Percentiles rank a stretch among this genome's conserved stretches.
Evolutionary conservation across 1,140 invertebrate species (phyloP).

Genomic region (Drosophila nikananu): DNA sequence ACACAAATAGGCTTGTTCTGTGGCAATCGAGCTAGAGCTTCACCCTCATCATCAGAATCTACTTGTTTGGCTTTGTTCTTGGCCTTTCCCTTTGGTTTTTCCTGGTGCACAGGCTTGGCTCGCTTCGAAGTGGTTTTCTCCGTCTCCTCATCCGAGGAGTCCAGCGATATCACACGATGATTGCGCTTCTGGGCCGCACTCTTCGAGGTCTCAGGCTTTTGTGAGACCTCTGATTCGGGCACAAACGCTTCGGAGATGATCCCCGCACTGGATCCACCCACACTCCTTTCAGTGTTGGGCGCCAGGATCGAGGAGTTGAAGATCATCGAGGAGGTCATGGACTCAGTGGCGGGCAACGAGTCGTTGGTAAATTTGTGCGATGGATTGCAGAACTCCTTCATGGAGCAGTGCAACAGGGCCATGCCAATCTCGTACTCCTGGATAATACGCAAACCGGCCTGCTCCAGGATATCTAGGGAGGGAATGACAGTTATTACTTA

Average conservation of each 20-base stretch:
- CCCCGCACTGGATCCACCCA: conserved; percentile 2
- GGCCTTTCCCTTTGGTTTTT: conserved; percentile 1
- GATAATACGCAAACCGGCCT: conserved; percentile 86
- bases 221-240: conserved; percentile 37
- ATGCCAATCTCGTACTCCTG: conserved; percentile 89
- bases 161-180: conserved; percentile 27
- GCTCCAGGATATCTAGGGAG: conserved; percentile 85
- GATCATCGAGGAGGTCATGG: conserved; percentile 43
- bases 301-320: conserved; percentile 58
- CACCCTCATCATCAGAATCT: conserved; percentile 43
- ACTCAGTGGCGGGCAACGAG: conserved; percentile 59
- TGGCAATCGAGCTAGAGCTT: background rate
- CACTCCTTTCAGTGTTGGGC: conserved; percentile 53
- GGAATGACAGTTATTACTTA: background rate
- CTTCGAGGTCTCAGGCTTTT: background rate
- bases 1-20: background rate
- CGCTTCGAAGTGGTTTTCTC: conserved; percentile 9
- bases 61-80: conserved; percentile 1
- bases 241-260: conserved; percentile 38
- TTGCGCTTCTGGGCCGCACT: conserved; percentile 2
- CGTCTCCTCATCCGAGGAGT: conserved; percentile 60
- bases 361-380: conserved; percentile 85
- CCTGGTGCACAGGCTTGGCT: background rate
- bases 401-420: conserved; percentile 88
- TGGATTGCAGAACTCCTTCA: conserved; percentile 89